These are phyloP conservation scores for Pachyuromys duprasi DNA, from an alignment of 2,797 vertebrate species.

Conservation along the genomic window DNA sequence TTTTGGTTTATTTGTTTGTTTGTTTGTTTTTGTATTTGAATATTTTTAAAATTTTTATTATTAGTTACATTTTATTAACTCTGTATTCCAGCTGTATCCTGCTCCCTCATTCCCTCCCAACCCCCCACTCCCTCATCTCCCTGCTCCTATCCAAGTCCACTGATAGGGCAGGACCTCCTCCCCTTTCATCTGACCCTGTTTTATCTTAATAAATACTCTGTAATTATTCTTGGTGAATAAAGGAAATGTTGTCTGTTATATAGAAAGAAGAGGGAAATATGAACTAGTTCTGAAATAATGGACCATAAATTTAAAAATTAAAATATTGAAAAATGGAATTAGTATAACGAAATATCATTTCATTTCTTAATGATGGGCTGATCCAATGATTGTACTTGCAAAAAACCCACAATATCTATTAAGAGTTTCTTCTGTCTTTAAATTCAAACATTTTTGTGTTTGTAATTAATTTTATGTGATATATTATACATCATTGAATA, in stretches of 20 bases:
- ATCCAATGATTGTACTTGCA: neutral
- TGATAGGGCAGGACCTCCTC: too few species aligned
- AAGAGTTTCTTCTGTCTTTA: neutral
- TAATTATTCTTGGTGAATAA: neutral
- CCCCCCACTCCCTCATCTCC: too few species aligned
- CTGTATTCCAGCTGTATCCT: too few species aligned
- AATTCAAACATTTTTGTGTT: neutral
- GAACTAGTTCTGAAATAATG: neutral
- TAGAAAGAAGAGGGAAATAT: neutral
- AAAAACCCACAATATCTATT: neutral
- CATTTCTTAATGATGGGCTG: neutral
- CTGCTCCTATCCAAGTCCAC: too few species aligned
- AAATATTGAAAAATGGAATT: neutral
- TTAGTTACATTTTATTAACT: too few species aligned
- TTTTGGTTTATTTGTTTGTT: too few species aligned
- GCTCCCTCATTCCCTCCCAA: too few species aligned
- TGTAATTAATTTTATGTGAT: neutral
- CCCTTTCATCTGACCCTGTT: too few species aligned
- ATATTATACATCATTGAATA: neutral
- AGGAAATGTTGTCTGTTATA: neutral
- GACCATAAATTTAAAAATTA: neutral
- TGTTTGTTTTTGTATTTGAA: too few species aligned
- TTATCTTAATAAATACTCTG: constrained; percentile 19
- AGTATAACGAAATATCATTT: neutral
- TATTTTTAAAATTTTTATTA: too few species aligned